Percentiles rank a stretch among this genome's conserved stretches.
These are phyloP conservation scores for Eptatretus atami DNA, from an alignment of 2,797 vertebrate species.

Conservation along the genomic window DNA sequence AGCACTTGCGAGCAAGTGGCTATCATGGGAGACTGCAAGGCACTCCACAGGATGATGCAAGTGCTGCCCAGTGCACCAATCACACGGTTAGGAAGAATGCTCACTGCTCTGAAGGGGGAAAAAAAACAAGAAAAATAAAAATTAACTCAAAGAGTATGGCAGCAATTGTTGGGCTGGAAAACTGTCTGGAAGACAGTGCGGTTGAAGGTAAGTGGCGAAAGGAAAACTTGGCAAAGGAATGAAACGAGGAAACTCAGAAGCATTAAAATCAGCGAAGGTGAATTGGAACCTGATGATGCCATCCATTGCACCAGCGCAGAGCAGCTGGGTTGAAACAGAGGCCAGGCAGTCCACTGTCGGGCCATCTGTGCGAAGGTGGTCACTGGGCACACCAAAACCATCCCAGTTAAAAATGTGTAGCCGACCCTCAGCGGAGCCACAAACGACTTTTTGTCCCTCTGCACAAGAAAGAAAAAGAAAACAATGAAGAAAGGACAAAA, in stretches of 20 bases:
- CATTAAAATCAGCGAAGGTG: no score
- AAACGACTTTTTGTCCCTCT: conserved; percentile 51
- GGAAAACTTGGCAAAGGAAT: no score
- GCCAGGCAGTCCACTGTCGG: conserved; percentile 58
- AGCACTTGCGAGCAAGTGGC: conserved; percentile 36
- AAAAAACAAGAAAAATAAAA: not conserved
- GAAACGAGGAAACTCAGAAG: no score
- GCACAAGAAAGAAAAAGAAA: not conserved
- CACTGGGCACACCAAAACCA: conserved; percentile 65
- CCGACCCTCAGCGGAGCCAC: conserved; percentile 64
- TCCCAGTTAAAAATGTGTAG: conserved; percentile 90
- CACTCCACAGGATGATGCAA: conserved; percentile 46
- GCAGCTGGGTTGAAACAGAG: conserved; percentile 38
- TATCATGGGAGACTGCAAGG: conserved; percentile 24
- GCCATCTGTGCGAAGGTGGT: conserved; percentile 46
- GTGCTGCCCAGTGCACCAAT: conserved; percentile 66
- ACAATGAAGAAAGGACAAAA: not conserved
- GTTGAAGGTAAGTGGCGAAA: no score
- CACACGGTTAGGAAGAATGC: conserved; percentile 51
- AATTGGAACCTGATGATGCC: conserved; percentile 41
- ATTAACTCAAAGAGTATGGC: no score
- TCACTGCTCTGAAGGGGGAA: conserved; percentile 27
- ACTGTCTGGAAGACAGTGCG: no score
- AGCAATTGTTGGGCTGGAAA: no score
- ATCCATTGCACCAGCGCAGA: conserved; percentile 49